Evolutionary conservation across 2,888 invertebrate species (phyloP), one percentile per base, ranked within the genome.

Genomic region (Coelopa pilipes): DNA sequence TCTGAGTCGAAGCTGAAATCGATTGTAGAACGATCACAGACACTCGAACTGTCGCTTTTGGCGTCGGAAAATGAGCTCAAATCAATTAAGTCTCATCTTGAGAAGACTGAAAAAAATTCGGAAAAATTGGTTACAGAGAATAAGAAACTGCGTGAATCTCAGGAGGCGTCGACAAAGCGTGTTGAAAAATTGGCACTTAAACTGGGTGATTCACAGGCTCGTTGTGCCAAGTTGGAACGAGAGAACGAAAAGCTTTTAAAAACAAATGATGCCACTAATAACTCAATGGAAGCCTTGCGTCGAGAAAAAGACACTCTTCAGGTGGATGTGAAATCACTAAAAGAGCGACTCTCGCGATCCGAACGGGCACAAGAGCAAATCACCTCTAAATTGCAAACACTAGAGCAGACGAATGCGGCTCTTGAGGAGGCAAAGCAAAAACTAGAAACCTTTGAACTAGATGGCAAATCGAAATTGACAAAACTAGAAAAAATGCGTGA

Each of bases 111-210:
- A 70, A 67, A 53, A 15, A 74, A 67, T 45, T n/a, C 76, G 0
- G 75, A 72, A 13, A 77, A 80, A 75, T 55, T 81, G 3, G 63
- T 72, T 17, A 15, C 72, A 0, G 80, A 82, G 24, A 81, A 80
- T 57, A 67, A 72, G 7, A 82, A 80, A 45, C 67, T 81, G 12
- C 76, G 74, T 15, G 81, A 80, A 50, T 74, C 66, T 1, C 75
- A 75, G 17, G 78, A 77, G 15, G 60, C 49, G 1, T 74, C 78
- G 1, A 79, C 73, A 13, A 82, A 81, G 66, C 80, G 82, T 5
- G 75, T 84, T 49, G 82, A 83, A 74, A 83, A 82, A 66, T 71
- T 81, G 45, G 81, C 83, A 7, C 65, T 82, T 0, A 80, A 80
- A 70, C 71, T 83, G 11, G 83, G 82, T 0, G 82, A 84, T n/a